Conservation (phyloP, 2,113 vertebrate genomes). For the Glaucomys volans region DNA sequence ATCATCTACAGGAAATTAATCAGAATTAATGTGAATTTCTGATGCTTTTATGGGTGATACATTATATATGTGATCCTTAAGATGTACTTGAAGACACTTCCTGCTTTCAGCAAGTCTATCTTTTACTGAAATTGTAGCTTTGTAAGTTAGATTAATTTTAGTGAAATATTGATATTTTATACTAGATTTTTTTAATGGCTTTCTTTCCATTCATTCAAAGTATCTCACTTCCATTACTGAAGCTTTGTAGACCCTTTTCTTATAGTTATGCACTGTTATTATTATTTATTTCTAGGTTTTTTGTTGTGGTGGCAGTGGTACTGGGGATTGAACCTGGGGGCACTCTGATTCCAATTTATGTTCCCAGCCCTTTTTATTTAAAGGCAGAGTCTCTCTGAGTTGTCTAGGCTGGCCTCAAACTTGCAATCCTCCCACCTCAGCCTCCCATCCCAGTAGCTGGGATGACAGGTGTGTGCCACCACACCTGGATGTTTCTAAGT, state of each 20-base stretch:
- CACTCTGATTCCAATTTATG: not conserved
- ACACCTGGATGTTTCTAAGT: not conserved
- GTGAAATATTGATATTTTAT: constrained; percentile 2
- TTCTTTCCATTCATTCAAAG: not conserved
- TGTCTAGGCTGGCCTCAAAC: not conserved
- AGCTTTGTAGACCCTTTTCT: not conserved
- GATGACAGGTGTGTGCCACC: not conserved
- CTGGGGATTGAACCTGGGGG: not conserved
- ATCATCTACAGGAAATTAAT: not conserved
- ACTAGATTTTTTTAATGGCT: not conserved
- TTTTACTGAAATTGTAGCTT: not conserved
- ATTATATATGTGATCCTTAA: not conserved
- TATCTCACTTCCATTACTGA: not conserved
- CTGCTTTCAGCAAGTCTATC: not conserved
- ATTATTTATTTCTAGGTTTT: not conserved
- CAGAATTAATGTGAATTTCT: constrained; percentile 25
- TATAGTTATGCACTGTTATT: not conserved
- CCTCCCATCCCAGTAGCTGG: not conserved
- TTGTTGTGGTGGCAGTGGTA: not conserved
- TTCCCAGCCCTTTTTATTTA: not conserved
- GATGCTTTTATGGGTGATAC: not conserved
- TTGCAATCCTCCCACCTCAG: not conserved
- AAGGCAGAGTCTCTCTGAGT: not conserved
- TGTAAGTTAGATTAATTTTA: constrained; percentile 13
- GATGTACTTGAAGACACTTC: not conserved